Evolutionary conservation across 1,140 invertebrate genomes (phyloP).

Genomic region (Sweltsa coloradensis): DNA sequence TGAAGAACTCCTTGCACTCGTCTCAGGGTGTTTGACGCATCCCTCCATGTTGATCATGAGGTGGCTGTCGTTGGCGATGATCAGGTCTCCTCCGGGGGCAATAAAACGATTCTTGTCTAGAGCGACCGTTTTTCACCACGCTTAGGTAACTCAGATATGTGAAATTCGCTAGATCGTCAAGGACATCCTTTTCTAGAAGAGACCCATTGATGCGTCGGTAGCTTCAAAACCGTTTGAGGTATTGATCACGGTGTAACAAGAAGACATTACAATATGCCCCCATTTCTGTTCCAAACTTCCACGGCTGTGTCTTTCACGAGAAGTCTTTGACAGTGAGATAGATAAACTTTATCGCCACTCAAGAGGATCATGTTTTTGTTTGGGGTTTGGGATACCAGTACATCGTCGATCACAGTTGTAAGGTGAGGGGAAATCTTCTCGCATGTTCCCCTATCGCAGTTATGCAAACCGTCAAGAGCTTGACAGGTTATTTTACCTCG

Average conservation of each 20-base stretch:
- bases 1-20: constrained; percentile 75
- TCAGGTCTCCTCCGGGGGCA: constrained; percentile 65
- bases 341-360: constrained; percentile 73
- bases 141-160: constrained; percentile 69
- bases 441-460: constrained; percentile 69
- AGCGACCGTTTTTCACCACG: constrained; percentile 50
- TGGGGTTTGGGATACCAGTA: constrained; percentile 73
- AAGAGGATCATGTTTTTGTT: constrained; percentile 78
- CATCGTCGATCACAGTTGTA: constrained; percentile 80
- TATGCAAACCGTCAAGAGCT: constrained; percentile 69
- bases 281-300: constrained; percentile 67
- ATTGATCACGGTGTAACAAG: constrained; percentile 66
- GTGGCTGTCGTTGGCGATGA: constrained; percentile 72
- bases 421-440: constrained; percentile 63
- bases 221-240: constrained; percentile 48
- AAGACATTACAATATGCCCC: constrained; percentile 62
- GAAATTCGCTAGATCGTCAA: constrained; percentile 61
- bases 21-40: constrained; percentile 81
- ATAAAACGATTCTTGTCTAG: constrained; percentile 42
- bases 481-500: constrained; percentile 78
- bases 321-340: constrained; percentile 65
- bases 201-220: constrained; percentile 76
- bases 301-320: constrained; percentile 40
- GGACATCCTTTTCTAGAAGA: constrained; percentile 54
- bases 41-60: constrained; percentile 79